A percentile compares a stretch with the other conserved stretches of the same genome.
Evolutionary conservation across 2,113 vertebrate genomes (phyloP).

Genomic region (Silurus glanis): DNA sequence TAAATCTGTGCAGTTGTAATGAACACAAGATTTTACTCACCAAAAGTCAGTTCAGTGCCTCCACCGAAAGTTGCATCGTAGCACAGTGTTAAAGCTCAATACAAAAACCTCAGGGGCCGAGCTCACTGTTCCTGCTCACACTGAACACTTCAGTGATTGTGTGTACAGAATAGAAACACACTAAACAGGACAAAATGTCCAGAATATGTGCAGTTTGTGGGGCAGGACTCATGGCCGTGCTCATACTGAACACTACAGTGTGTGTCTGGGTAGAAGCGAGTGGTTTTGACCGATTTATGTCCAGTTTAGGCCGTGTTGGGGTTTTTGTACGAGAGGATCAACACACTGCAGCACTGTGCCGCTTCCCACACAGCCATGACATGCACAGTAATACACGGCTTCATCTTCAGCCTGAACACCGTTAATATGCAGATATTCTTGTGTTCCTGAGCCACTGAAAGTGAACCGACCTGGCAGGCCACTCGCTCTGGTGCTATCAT

Average conservation of each 20-base stretch:
- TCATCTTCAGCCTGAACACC: slow-evolving; percentile 37
- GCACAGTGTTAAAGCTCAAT: slow-evolving; percentile 16
- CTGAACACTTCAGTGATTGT: slow-evolving; percentile 23
- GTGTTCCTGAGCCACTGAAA: slow-evolving; percentile 13
- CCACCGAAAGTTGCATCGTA: background rate
- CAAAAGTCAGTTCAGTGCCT: slow-evolving; percentile 22
- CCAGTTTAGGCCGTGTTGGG: background rate
- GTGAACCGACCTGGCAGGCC: slow-evolving; percentile 25
- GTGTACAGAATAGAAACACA: background rate
- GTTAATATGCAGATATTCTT: slow-evolving; percentile 35
- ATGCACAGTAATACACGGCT: slow-evolving; percentile 36
- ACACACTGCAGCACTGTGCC: slow-evolving; percentile 15
- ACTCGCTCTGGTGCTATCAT: background rate
- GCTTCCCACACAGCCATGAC: background rate
- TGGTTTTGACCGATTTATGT: background rate
- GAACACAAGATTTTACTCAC: background rate
- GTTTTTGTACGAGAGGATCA: slow-evolving; percentile 18
- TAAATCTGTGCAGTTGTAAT: background rate
- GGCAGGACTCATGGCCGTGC: background rate
- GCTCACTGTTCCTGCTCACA: slow-evolving; percentile 4
- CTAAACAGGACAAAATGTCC: background rate
- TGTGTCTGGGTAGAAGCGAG: background rate
- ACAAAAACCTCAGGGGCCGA: slow-evolving; percentile 29
- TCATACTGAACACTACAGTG: background rate
- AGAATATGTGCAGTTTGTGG: background rate